Base-by-base conservation (phyloP, 2,113 vertebrate species). In the Tychaedon coryphoeus region DNA sequence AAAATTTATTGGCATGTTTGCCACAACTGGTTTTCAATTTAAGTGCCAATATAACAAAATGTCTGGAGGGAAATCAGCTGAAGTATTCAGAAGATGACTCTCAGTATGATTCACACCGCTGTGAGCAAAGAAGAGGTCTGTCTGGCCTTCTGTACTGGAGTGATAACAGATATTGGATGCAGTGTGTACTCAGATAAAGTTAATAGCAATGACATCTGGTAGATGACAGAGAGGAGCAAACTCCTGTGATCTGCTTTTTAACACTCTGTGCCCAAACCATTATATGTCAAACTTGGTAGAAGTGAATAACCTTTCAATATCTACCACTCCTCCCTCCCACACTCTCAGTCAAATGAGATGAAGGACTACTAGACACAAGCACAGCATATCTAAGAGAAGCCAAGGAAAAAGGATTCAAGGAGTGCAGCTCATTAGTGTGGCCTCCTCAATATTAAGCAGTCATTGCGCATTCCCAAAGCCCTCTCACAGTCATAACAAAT, bases 81-180 rank as follows among this genome's bases (percentile, higher is more conserved):
- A 94, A 93, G 90, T 93, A 92, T 83, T 74, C 78, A 67, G 92
- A 77, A 76, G 92, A 87, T 90, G 93, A 91, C 77, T 94, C 90
- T 93, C 77, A 70, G 72, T 54, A 87, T 96, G 95, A 96, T 83
- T 97, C 96, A 96, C 75, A 71, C 47, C 1, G 60, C 81, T 91
- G 58, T 94, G 78, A 96, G 84, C 50, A 95, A 94, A 90, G 88
- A 70, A 77, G 87, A 92, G 56, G 74, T 86, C 88, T 96, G 74
- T 80, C 90, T 97, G 74, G 77, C 56, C 78, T 83, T 93, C 92
- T 96, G 94, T 77, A 94, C 64, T 22, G 51, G 33, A 94, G 75
- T 77, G 95, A 94, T 95, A 96, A 97, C 85, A 88, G 71, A 94
- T 86, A 96, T 20, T 90, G 88, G 85, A 80, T 80, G 91, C 86